Evolutionary conservation across 1,140 invertebrate species (phyloP).

Genomic region (Phymorhynchus buccinoides): DNA sequence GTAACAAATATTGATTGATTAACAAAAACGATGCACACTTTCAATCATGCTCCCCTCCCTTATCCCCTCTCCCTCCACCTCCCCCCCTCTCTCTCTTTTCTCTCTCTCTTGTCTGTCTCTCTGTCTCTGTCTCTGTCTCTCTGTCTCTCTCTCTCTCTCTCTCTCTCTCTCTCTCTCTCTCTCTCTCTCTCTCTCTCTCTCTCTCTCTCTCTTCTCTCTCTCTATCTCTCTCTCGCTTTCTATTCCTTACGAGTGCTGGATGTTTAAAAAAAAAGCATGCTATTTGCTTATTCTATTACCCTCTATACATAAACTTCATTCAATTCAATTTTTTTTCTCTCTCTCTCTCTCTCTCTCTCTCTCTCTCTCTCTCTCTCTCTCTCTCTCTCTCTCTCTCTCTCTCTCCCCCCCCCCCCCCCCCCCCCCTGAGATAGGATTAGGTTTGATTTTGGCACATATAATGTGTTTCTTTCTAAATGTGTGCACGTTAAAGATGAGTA

Average conservation of each 20-base stretch:
- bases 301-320: too few relatives aligned
- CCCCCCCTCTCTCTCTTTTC: background rate
- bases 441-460: too few relatives aligned
- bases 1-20: too few relatives aligned
- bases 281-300: too few relatives aligned
- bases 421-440: too few relatives aligned
- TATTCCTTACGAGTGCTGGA: too few relatives aligned
- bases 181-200: background rate
- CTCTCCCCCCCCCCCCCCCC: background rate
- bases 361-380: background rate
- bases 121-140: background rate
- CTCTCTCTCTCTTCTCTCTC: background rate
- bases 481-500: too few relatives aligned
- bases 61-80: background rate
- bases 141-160: background rate
- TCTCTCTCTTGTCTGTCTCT: background rate
- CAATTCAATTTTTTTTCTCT: too few relatives aligned
- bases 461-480: too few relatives aligned
- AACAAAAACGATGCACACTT: too few relatives aligned
- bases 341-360: background rate
- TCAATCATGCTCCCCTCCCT: background rate
- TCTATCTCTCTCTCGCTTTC: background rate
- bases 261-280: too few relatives aligned
- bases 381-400: background rate
- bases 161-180: background rate